Evolutionary conservation across 2,113 vertebrate species (phyloP).

Genomic region (Elaphurus davidianus): DNA sequence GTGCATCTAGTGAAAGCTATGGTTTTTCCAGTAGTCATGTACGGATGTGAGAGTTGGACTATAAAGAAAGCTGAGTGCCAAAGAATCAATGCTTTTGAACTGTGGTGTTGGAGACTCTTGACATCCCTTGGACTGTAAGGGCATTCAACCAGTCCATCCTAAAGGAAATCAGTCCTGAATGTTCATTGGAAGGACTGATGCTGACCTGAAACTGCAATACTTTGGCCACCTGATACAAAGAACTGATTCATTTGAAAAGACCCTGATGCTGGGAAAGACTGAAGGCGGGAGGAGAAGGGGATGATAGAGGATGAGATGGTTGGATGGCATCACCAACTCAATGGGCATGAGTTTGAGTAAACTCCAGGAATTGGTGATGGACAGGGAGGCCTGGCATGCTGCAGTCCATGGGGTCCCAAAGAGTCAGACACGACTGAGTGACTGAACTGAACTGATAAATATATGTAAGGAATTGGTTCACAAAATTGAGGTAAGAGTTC

Average conservation of each 20-base stretch:
- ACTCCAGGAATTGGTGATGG: background rate
- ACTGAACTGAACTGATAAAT: background rate
- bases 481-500: background rate
- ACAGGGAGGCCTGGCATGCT: background rate
- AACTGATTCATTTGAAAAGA: background rate
- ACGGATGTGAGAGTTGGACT: background rate
- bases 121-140: background rate
- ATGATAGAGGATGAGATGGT: background rate
- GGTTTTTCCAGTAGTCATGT: background rate
- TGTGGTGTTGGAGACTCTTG: background rate
- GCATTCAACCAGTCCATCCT: background rate
- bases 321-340: background rate
- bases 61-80: background rate
- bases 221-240: background rate
- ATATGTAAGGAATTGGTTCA: background rate
- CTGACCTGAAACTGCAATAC: background rate
- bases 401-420: background rate
- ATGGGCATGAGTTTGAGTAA: background rate
- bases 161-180: background rate
- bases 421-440: accelerated
- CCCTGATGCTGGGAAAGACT: background rate
- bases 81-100: background rate
- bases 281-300: background rate
- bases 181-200: background rate
- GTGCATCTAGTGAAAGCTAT: background rate